These are phyloP conservation scores for Globicephala melas DNA, from an alignment of 2,113 vertebrate species.

Conservation along the genomic window DNA sequence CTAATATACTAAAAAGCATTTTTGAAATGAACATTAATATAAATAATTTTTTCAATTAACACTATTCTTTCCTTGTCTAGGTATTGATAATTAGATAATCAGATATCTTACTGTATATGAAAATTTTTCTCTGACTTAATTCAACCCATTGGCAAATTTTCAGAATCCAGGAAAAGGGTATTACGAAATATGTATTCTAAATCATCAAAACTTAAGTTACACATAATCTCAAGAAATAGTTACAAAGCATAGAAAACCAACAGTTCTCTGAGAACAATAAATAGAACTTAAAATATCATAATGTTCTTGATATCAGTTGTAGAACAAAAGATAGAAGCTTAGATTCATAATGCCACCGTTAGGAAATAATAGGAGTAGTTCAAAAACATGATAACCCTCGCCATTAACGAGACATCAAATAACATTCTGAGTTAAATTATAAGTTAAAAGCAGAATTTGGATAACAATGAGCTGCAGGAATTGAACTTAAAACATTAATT, in stretches of 20 bases:
- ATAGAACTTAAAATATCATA: background rate
- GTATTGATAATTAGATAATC: background rate
- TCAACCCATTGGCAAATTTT: background rate
- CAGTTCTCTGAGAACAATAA: background rate
- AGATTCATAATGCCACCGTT: background rate
- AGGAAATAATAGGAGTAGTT: background rate
- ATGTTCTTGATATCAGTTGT: background rate
- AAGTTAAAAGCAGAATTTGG: background rate
- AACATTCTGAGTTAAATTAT: background rate
- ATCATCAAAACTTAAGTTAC: background rate
- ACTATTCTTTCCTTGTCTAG: background rate
- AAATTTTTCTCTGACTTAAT: background rate
- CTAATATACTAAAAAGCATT: background rate
- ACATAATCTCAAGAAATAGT: background rate
- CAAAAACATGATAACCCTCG: background rate
- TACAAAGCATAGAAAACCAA: background rate
- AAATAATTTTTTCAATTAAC: background rate
- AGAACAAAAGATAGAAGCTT: background rate
- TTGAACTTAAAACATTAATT: slow-evolving; percentile 6
- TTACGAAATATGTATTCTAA: background rate
- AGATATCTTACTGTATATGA: background rate
- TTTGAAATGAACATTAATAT: background rate
- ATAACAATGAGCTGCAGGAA: background rate
- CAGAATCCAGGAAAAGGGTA: background rate
- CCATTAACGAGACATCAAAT: background rate